A percentile compares a stretch with the other conserved stretches of the same genome.
phyloP scores from a whole-genome alignment of 2,113 vertebrate species.

The Cyphomyrus discorhynchus region DNA sequence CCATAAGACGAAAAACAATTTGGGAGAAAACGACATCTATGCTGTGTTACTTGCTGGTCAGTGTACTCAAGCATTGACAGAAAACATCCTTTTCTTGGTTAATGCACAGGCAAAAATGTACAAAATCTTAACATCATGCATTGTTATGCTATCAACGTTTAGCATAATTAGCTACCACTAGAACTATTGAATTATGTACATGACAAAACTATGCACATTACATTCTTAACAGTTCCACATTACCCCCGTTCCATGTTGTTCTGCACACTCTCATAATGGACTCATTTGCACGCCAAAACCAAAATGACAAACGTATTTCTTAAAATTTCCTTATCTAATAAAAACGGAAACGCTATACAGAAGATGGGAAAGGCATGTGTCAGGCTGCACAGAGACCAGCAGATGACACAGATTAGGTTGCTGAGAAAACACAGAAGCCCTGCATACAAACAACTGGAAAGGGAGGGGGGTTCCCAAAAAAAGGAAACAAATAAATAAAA shows the following conservation, averaged over 20 bases:
- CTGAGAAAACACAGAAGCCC: neutral
- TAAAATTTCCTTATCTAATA: neutral
- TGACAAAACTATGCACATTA: neutral
- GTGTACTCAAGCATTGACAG: constrained; percentile 21
- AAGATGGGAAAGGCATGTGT: neutral
- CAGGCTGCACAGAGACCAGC: neutral
- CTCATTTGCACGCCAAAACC: neutral
- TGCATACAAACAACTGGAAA: neutral
- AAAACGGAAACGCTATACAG: neutral
- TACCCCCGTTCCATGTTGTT: neutral
- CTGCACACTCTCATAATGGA: neutral
- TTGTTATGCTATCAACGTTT: neutral
- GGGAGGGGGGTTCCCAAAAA: neutral
- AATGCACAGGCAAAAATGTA: constrained; percentile 52
- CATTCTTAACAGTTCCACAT: neutral
- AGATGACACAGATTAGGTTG: neutral
- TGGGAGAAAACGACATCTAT: neutral
- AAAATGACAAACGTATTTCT: neutral
- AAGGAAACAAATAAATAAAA: neutral
- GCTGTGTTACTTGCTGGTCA: neutral
- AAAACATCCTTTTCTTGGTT: constrained; percentile 38
- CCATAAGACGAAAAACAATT: neutral
- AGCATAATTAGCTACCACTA: neutral
- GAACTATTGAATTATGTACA: neutral
- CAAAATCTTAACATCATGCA: constrained; percentile 43